Percentiles rank a stretch among this genome's conserved stretches.
Conservation (phyloP, 92 coral and sea anemone genomes). For the Epizoanthus ramosus region DNA sequence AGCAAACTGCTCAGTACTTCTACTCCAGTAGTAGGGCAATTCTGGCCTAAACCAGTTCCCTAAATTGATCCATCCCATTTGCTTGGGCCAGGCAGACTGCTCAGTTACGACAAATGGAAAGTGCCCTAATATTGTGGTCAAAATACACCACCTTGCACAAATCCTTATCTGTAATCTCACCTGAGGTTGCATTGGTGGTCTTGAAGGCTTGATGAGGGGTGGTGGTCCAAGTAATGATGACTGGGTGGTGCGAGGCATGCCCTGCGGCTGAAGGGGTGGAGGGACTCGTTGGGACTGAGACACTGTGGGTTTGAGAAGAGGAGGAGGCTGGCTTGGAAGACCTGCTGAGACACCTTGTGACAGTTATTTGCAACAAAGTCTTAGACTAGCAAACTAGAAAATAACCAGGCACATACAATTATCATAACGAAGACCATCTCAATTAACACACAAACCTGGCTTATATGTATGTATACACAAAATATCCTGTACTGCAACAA, state of each 20-base stretch:
- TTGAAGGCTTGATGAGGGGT: slow-evolving; percentile 92
- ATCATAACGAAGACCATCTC: too few species aligned
- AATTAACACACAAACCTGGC: too few species aligned
- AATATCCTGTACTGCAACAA: too few species aligned
- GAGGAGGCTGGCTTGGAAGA: slow-evolving; percentile 87
- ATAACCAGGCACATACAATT: neutral
- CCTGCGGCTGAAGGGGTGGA: slow-evolving; percentile 75
- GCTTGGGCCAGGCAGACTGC: too few species aligned
- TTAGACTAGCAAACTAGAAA: neutral
- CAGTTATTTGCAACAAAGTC: neutral
- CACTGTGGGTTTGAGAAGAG: slow-evolving; percentile 87
- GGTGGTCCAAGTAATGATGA: slow-evolving; percentile 91
- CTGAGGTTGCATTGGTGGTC: slow-evolving; percentile 80
- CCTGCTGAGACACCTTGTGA: neutral
- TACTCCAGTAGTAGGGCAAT: too few species aligned
- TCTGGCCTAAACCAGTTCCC: too few species aligned
- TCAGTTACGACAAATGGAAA: too few species aligned
- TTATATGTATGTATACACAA: too few species aligned
- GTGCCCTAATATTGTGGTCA: neutral
- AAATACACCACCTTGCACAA: neutral
- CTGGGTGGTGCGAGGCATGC: slow-evolving; percentile 69
- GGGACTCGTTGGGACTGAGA: slow-evolving; percentile 74
- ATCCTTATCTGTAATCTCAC: slow-evolving; percentile 34
- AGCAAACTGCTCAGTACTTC: too few species aligned
- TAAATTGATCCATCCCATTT: too few species aligned